These are phyloP conservation scores for Cossypha dichroa DNA, from an alignment of 2,797 vertebrate species.

Conservation along the genomic window DNA sequence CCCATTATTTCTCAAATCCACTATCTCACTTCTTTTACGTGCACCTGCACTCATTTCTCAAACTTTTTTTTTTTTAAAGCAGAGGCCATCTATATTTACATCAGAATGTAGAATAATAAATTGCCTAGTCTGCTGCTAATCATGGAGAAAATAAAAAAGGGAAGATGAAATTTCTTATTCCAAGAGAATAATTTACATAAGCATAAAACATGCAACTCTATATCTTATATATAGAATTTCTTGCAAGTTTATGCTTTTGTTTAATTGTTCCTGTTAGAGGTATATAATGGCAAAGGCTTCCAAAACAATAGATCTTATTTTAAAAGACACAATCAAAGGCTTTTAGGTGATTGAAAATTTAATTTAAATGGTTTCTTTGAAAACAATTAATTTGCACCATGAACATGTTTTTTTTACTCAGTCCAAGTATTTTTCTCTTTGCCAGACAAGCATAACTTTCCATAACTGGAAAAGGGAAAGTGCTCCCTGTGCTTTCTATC, in stretches of 20 bases:
- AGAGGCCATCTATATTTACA: not conserved
- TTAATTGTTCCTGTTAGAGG: not conserved
- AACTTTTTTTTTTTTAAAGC: not conserved
- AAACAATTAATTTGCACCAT: not conserved
- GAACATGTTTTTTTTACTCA: not conserved
- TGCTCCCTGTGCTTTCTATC: not conserved
- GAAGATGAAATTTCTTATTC: not conserved
- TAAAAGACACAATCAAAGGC: not conserved
- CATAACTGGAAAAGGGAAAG: not conserved
- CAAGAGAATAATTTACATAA: not conserved
- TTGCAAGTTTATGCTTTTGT: not conserved
- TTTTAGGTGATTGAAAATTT: not conserved
- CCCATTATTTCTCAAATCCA: slow-evolving; percentile 5
- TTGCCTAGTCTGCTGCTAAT: not conserved
- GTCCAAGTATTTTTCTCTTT: not conserved
- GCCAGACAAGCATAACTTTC: not conserved
- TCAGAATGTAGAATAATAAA: not conserved
- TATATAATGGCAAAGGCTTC: not conserved
- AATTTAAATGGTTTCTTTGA: not conserved
- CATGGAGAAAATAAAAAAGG: not conserved
- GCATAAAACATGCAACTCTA: not conserved
- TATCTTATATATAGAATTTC: not conserved
- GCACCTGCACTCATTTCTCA: not conserved
- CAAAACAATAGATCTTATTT: not conserved
- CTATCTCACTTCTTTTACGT: not conserved